Evolutionary conservation across 92 coral and sea anemone species (phyloP).

Genomic region (Pocillopora grandis): DNA sequence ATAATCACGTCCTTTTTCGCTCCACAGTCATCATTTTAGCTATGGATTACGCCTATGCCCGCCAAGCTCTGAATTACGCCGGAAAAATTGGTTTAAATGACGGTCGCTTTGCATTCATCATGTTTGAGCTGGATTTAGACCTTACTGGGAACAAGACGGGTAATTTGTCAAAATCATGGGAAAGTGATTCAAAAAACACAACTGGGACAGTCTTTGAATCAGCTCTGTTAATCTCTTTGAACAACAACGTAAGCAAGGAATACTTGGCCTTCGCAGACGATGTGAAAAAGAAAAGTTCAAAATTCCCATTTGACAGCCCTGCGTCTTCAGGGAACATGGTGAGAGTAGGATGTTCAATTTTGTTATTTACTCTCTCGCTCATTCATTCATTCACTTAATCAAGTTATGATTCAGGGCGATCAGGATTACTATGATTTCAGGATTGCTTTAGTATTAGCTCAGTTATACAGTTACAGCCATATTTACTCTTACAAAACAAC

Average conservation of each 20-base stretch:
- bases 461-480: too few relatives aligned
- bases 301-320: constrained; percentile 50
- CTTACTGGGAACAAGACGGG: constrained; percentile 45
- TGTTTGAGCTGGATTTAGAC: constrained; percentile 65
- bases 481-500: too few relatives aligned
- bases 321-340: constrained; percentile 36
- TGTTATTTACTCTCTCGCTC: too few relatives aligned
- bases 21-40: constrained; percentile 74
- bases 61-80: constrained; percentile 63
- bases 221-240: constrained; percentile 59
- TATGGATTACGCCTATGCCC: constrained; percentile 71
- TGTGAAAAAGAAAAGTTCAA: constrained; percentile 46
- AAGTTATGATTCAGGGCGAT: too few relatives aligned
- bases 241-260: constrained; percentile 41
- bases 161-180: constrained; percentile 32
- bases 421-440: too few relatives aligned
- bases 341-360: neutral
- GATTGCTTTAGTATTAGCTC: too few relatives aligned
- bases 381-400: too few relatives aligned
- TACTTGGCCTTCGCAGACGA: constrained; percentile 53
- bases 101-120: constrained; percentile 64
- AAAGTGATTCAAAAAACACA: constrained; percentile 11
- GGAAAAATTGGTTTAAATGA: constrained; percentile 59
- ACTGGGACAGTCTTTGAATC: constrained; percentile 55
- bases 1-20: neutral